These are phyloP conservation scores for Sarcophaga peregrina DNA, from an alignment of 1,140 invertebrate genomes.

Conservation along the genomic window DNA sequence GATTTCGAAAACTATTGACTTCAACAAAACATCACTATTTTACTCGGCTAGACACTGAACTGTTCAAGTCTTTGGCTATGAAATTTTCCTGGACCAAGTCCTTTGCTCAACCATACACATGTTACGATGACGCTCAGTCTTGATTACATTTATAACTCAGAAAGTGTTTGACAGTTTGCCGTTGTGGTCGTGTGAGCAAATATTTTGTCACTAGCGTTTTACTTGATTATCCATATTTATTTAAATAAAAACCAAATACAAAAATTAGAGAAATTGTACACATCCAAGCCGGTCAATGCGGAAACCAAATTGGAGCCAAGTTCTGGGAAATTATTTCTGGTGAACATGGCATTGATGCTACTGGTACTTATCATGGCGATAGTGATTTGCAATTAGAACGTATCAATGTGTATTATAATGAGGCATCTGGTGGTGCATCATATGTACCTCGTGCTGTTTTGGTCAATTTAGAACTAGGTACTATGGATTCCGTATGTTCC, in stretches of 20 bases:
- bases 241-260: conserved; percentile 54
- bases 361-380: conserved; percentile 83
- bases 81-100: too few species aligned
- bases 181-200: conserved; percentile 31
- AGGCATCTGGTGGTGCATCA: conserved; percentile 87
- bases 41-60: too few species aligned
- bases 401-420: conserved; percentile 93
- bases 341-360: conserved; percentile 89
- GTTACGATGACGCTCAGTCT: too few species aligned
- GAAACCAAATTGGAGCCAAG: conserved; percentile 90
- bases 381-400: conserved; percentile 87
- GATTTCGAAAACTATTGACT: too few species aligned
- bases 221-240: conserved; percentile 43
- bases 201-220: conserved; percentile 37
- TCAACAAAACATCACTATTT: too few species aligned
- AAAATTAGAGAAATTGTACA: conserved; percentile 87
- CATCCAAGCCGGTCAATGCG: conserved; percentile 87
- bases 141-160: too few species aligned
- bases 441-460: conserved; percentile 93
- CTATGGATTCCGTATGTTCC: conserved; percentile 93
- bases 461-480: conserved; percentile 93
- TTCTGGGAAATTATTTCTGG: conserved; percentile 96
- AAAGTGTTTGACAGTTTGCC: conserved; percentile 40
- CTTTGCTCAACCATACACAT: too few species aligned
- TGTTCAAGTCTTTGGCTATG: too few species aligned